These are phyloP conservation scores for Ganaspis sp. DNA, from an alignment of 1,140 invertebrate species.

Conservation along the genomic window DNA sequence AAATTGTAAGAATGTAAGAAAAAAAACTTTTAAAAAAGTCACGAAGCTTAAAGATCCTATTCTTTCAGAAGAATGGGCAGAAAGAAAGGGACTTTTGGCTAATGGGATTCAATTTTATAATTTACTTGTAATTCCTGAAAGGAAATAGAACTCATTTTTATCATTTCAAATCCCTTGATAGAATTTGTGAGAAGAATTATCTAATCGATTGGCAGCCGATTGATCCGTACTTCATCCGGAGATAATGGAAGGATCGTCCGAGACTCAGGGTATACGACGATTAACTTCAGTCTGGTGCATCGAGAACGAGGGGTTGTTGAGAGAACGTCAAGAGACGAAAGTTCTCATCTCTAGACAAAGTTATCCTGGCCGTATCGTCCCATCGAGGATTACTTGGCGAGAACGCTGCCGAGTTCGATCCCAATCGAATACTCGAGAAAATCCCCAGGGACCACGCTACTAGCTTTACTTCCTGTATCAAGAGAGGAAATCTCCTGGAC, in stretches of 20 bases:
- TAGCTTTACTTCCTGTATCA: conserved; percentile 13
- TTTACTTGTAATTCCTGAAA: neutral
- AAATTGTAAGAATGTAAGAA: no score
- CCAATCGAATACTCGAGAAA: conserved; percentile 6
- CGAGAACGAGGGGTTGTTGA: conserved; percentile 18
- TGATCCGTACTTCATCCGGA: conserved; percentile 65
- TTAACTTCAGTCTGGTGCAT: conserved; percentile 64
- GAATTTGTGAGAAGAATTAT: conserved; percentile 63
- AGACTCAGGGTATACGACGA: conserved; percentile 58
- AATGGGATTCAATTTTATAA: neutral
- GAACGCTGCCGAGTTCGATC: conserved; percentile 1
- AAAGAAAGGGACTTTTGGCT: no score
- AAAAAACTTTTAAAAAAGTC: no score
- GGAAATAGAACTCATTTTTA: no score
- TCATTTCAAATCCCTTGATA: neutral
- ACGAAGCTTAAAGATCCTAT: no score
- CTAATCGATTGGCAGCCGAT: conserved; percentile 68
- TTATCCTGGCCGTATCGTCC: neutral
- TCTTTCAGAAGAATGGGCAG: no score
- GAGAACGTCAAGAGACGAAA: neutral
- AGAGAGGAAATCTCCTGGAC: neutral
- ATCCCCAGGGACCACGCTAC: conserved; percentile 10
- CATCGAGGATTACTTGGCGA: conserved; percentile 23
- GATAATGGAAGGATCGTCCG: conserved; percentile 65
- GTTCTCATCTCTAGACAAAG: conserved; percentile 40